Evolutionary conservation across 2,888 invertebrate species (phyloP).

Genomic region (Ischnura elegans): DNA sequence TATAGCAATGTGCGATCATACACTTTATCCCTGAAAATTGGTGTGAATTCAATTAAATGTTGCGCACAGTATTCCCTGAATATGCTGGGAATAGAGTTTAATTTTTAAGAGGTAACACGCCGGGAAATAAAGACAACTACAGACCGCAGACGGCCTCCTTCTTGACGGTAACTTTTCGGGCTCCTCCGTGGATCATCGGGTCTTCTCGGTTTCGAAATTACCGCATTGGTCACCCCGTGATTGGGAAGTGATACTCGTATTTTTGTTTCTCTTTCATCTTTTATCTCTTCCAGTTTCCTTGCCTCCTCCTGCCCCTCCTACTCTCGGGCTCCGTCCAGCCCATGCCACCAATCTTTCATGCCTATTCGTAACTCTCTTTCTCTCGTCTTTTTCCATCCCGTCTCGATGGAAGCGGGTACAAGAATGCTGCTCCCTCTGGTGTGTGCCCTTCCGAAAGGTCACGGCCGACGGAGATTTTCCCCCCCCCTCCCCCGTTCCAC

Average conservation of each 20-base stretch:
- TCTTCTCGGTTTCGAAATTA: constrained; percentile 12
- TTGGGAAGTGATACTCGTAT: constrained; percentile 23
- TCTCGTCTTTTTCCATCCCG: not conserved
- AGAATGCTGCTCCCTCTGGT: constrained; percentile 20
- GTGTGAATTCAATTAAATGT: no score
- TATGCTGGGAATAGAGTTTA: no score
- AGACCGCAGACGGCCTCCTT: no score
- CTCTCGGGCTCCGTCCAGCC: not conserved
- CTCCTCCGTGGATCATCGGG: not conserved
- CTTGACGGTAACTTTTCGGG: not conserved
- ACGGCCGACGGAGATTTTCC: not conserved
- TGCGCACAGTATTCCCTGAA: no score
- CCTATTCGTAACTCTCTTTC: constrained; percentile 11
- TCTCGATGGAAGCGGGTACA: constrained; percentile 20
- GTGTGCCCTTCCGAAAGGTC: constrained; percentile 38
- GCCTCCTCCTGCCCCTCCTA: not conserved
- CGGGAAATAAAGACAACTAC: no score
- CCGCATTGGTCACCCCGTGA: constrained; percentile 24
- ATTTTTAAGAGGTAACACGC: no score
- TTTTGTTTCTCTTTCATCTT: not conserved
- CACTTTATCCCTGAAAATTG: no score
- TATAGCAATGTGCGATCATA: no score
- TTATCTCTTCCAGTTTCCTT: not conserved
- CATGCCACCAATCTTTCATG: not conserved
- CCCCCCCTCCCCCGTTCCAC: not conserved